These are phyloP conservation scores for Tangara arthus DNA, from an alignment of 2,797 vertebrate genomes.

Conservation along the genomic window DNA sequence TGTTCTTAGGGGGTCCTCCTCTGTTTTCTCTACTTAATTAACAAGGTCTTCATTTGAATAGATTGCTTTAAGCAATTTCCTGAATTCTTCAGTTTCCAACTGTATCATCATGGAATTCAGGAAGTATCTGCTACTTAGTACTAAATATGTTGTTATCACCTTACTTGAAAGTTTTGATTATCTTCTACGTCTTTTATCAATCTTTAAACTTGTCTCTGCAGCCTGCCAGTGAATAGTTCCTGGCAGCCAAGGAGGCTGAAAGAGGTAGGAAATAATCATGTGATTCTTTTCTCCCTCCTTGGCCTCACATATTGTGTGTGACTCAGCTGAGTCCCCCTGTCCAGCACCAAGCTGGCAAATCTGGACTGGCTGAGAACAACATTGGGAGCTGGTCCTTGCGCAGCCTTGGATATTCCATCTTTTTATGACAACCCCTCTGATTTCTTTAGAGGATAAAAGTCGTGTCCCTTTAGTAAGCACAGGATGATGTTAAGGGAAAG, in stretches of 20 bases:
- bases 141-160: neutral
- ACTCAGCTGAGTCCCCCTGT: neutral
- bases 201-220: neutral
- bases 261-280: neutral
- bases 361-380: fast-evolving
- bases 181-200: neutral
- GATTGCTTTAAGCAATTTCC: neutral
- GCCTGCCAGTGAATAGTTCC: neutral
- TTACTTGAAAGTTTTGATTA: neutral
- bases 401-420: neutral
- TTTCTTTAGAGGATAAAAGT: neutral
- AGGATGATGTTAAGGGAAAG: neutral
- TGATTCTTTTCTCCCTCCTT: neutral
- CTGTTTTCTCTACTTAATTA: neutral
- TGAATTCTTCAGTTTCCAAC: neutral
- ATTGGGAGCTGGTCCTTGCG: fast-evolving
- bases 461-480: neutral
- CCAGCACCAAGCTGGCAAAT: neutral
- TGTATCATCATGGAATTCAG: neutral
- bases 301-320: neutral
- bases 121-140: neutral
- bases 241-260: neutral
- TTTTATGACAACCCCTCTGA: neutral
- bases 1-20: neutral
- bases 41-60: neutral